Percentiles rank a stretch among this genome's conserved stretches.
These are phyloP conservation scores for Dioctria rufipes DNA, from an alignment of 2,888 invertebrate species.

Conservation along the genomic window DNA sequence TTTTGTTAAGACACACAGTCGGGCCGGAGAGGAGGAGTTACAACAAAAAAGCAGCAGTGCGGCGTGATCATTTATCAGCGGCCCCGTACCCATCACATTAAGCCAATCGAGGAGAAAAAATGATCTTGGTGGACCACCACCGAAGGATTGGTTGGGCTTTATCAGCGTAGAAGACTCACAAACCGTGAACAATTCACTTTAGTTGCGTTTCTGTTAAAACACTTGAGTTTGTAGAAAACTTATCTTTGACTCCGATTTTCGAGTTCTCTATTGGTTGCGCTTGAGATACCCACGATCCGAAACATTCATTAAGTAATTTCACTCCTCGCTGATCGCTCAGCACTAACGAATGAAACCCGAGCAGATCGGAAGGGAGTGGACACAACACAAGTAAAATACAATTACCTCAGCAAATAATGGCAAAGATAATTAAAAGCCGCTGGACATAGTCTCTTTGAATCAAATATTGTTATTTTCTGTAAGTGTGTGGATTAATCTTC, in stretches of 20 bases:
- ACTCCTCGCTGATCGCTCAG: conserved; percentile 6
- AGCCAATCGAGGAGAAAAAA: conserved; percentile 56
- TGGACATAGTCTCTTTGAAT: too few relatives aligned
- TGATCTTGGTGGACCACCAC: conserved; percentile 44
- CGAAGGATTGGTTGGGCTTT: conserved; percentile 23
- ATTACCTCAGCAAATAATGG: too few relatives aligned
- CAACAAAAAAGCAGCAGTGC: conserved; percentile 29
- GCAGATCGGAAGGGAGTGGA: too few relatives aligned
- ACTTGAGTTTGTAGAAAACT: conserved; percentile 53
- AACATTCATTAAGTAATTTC: conserved; percentile 1
- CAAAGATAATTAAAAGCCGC: too few relatives aligned
- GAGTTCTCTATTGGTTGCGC: conserved; percentile 3
- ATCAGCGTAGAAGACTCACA: neutral
- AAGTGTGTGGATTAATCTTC: too few relatives aligned
- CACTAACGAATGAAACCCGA: conserved; percentile 11
- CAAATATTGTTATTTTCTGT: too few relatives aligned
- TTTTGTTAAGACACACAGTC: conserved; percentile 39
- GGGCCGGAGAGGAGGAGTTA: conserved; percentile 50
- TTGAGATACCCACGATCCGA: neutral
- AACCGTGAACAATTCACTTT: conserved; percentile 57
- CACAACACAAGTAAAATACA: too few relatives aligned
- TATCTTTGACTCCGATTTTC: conserved; percentile 2
- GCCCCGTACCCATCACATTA: conserved; percentile 53
- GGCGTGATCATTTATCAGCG: conserved; percentile 56
- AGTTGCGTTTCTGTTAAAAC: conserved; percentile 54